A percentile compares a stretch with the other conserved stretches of the same genome.
Evolutionary conservation across 1,140 invertebrate genomes (phyloP).

Genomic region (Tribolium madens): DNA sequence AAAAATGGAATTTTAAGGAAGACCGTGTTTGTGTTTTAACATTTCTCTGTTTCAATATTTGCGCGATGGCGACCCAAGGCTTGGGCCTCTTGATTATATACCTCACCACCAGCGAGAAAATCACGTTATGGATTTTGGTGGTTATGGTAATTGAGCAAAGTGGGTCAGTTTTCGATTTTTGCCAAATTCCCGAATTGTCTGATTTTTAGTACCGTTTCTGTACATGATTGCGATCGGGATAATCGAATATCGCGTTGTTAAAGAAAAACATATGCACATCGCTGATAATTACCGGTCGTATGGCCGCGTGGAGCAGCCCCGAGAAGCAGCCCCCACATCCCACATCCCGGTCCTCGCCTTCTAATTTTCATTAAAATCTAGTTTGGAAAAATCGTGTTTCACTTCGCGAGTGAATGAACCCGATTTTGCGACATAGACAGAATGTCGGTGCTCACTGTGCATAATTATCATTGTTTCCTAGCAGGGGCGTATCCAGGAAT

Average conservation of each 20-base stretch:
- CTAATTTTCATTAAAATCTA: background rate
- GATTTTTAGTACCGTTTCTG: background rate
- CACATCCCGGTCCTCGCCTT: background rate
- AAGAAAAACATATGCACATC: background rate
- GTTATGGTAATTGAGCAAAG: background rate
- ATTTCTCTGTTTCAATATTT: conserved; percentile 29
- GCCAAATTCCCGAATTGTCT: background rate
- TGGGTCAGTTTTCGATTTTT: background rate
- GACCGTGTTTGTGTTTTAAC: conserved; percentile 30
- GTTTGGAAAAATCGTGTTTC: background rate
- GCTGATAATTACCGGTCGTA: background rate
- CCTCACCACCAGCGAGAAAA: background rate
- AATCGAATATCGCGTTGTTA: background rate
- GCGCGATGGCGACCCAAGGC: conserved; percentile 11
- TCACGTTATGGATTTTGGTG: background rate
- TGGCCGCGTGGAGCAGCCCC: too few species aligned
- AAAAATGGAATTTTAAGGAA: conserved; percentile 20
- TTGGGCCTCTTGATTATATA: conserved; percentile 2
- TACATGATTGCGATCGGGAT: background rate
- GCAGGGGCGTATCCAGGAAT: too few species aligned
- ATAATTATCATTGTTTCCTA: background rate
- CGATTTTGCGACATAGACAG: conserved; percentile 15
- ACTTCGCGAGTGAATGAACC: conserved; percentile 29
- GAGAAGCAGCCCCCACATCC: background rate
- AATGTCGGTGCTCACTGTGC: conserved; percentile 7